A percentile compares a stretch with the other conserved stretches of the same genome.
These are phyloP conservation scores for Laterallus jamaicensis DNA, from an alignment of 2,113 vertebrate genomes.

Conservation along the genomic window DNA sequence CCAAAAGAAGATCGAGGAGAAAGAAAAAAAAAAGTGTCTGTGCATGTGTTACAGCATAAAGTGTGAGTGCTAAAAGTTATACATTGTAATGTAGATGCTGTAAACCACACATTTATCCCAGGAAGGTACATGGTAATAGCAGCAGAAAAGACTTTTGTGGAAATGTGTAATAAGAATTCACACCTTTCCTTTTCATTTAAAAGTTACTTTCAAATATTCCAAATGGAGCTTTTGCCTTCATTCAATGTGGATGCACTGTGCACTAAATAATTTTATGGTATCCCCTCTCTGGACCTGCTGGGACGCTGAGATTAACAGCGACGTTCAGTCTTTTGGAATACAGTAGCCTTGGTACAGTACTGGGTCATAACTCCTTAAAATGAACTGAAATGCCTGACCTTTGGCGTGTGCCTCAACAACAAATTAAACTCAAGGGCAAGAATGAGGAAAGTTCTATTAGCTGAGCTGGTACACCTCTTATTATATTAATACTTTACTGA, in stretches of 20 bases:
- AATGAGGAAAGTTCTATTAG: neutral
- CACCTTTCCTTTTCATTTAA: neutral
- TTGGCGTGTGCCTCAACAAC: neutral
- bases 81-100: conserved; percentile 23
- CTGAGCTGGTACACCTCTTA: neutral
- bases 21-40: neutral
- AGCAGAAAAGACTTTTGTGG: conserved; percentile 7
- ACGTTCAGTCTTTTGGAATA: conserved; percentile 4
- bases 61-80: neutral
- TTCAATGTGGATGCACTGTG: neutral
- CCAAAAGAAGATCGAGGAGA: neutral
- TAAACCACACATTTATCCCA: conserved; percentile 26
- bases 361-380: conserved; percentile 2
- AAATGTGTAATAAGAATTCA: neutral
- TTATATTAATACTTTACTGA: neutral
- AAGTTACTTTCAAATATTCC: conserved; percentile 25
- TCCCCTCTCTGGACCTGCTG: neutral
- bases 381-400: neutral
- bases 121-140: neutral
- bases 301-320: neutral
- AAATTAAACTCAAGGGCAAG: conserved; percentile 1
- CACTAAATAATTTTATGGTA: neutral
- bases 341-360: rapidly evolving
- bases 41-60: neutral
- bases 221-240: conserved; percentile 14